These are phyloP conservation scores for Trypoxylus dichotomus DNA, from an alignment of 1,140 invertebrate genomes.

Conservation along the genomic window DNA sequence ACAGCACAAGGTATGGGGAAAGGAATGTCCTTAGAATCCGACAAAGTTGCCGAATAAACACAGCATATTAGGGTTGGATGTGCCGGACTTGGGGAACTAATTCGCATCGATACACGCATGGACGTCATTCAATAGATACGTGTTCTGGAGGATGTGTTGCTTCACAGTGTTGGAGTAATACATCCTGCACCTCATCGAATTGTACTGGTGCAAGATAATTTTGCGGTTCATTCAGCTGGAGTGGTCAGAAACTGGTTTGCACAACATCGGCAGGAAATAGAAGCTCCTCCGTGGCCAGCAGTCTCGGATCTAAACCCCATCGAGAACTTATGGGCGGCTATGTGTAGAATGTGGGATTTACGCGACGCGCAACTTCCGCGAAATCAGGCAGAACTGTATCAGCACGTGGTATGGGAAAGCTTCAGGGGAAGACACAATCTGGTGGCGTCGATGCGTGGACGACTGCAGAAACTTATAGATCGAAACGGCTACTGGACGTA, in stretches of 20 bases:
- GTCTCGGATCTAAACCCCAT: conserved; percentile 11
- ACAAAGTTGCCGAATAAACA: not conserved
- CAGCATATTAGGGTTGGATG: conserved; percentile 28
- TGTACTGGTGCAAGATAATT: conserved; percentile 12
- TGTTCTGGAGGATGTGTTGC: conserved; percentile 26
- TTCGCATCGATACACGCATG: not conserved
- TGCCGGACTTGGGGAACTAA: conserved; percentile 20
- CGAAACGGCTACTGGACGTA: not conserved
- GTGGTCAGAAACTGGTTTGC: not conserved
- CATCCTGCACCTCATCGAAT: not conserved
- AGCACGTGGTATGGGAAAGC: not conserved
- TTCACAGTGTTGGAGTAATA: not conserved
- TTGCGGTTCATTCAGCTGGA: not conserved
- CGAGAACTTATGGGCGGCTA: conserved; percentile 11
- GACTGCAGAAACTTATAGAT: not conserved
- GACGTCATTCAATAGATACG: no score
- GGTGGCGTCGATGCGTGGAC: not conserved
- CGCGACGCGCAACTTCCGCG: not conserved
- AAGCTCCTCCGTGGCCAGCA: not conserved
- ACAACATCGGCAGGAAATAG: not conserved
- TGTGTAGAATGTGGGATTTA: not conserved
- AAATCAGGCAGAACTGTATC: not conserved
- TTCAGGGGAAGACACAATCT: not conserved
- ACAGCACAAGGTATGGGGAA: not conserved
- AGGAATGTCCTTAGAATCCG: not conserved